Base-by-base conservation (phyloP, 2,888 invertebrate species). In the Allolobophora icterica region DNA sequence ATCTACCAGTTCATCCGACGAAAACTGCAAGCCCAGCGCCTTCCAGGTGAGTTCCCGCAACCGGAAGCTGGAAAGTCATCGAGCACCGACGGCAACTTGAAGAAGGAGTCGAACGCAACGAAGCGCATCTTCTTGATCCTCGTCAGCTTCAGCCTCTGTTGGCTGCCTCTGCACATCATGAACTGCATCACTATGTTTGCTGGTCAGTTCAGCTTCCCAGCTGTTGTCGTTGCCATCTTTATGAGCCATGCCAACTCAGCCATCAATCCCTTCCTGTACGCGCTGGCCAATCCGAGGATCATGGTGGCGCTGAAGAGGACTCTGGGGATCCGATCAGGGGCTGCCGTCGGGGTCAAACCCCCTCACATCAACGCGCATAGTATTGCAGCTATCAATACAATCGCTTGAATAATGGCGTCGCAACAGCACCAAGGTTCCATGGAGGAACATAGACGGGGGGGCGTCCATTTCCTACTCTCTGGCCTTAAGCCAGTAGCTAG, bases 171-270 rank as follows among this genome's bases (percentile, higher is more conserved):
- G 19, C 94, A 95, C 91, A 93, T 94, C 90, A 92, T 94, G 89
- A 95, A 95, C 93, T 91, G 93, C 30, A 92, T 94, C 45, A 92
- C 93, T 0, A 87, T 94, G 34, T 71, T 92, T 87, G 90, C 84
- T 19, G 91, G 89, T 13, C 40, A 24, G 19, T 87, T 71, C 38
- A 33, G 52, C 89, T 84, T 91, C 89, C 33, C 71, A 3, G 58
- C 84, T 40, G 34, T 93, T 33, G 90, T 90, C n/a, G 91, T 91
- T 13, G 93, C 93, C 52, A 94, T 95, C n/a, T 92, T 95, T 0
- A 92, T 95, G 15, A 95, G 95, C 90, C 95, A 95, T 92, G 94
- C 94, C 90, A 95, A 95, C 93, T 95, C 95, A 1, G 93, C 94
- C 8, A 91, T 95, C 42, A 95, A 95, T 91, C 95, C 95, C n/a